Evolutionary conservation across 2,797 vertebrate genomes (phyloP).

Genomic region (Esox lucius): DNA sequence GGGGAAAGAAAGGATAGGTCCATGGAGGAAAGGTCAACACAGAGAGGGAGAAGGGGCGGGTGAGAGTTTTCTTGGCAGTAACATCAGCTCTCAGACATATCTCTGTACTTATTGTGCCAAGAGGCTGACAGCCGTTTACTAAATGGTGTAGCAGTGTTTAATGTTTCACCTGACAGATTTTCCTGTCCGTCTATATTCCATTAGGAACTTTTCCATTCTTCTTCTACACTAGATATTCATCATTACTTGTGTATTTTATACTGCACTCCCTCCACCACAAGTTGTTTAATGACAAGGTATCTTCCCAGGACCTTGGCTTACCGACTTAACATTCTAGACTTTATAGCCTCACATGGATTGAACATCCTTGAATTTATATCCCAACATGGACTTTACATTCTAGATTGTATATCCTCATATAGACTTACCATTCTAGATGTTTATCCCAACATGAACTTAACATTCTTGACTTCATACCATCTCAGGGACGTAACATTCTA

Average conservation of each 20-base stretch:
- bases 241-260: neutral
- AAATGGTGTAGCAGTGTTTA: constrained; percentile 28
- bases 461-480: too few species aligned
- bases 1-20: too few species aligned
- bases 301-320: neutral
- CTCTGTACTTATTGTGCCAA: constrained; percentile 21
- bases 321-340: neutral
- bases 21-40: neutral
- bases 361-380: neutral
- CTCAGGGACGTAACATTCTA: neutral
- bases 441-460: too few species aligned
- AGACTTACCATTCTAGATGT: neutral
- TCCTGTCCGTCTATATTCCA: constrained; percentile 22
- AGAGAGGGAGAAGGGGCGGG: neutral
- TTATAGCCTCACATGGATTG: neutral
- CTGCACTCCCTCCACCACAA: neutral
- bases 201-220: neutral
- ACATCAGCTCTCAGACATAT: constrained; percentile 11
- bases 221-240: neutral
- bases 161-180: constrained; percentile 38
- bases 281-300: constrained; percentile 2
- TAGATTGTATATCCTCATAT: neutral
- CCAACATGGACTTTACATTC: neutral
- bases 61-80: constrained; percentile 11
- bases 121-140: constrained; percentile 17